Base-by-base conservation (phyloP, 2,888 invertebrate species). In the Gasteruption jaculator region DNA sequence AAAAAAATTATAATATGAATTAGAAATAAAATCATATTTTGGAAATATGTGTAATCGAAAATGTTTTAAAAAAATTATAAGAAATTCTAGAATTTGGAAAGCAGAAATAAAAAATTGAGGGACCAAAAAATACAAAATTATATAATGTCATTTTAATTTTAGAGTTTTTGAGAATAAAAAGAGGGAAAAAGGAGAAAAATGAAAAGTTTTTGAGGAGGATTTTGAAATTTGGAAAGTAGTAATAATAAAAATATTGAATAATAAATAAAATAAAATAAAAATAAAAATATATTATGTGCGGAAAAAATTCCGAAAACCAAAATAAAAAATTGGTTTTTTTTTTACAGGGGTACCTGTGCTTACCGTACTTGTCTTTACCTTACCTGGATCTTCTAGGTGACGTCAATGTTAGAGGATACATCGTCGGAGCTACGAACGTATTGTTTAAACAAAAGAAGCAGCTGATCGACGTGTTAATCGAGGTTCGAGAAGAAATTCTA, bases 401-500 rank as follows among this genome's bases (percentile, higher is more conserved):
- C 70, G 79, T 86, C 3, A 88, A 89, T 55, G 91, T 95, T 5
- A 75, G 85, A 47, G 88, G 87, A 19, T 89, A 88, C 71, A 77
- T 94, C 30, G 88, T 95, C 43, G 97, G 99, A 25, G 96, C 96
- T n/a, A 96, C 96, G 11, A 99, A 99, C 75, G 87, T 94, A n/a
- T 75, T 99, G 24, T 99, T 97, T 68, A 91, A 92, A 67, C 96
- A 96, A 69, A 94, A 94, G 63, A 81, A 87, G 47, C 89, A 94
- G 60, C 73, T 95, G 35, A 87, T 91, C 48, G 97, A 99, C 72
- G 91, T 93, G 12, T 73, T 96, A 39, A 83, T 99, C 2, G 94
- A 94, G 74, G 82, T 83, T 60, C 67, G 52, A 38, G 22, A 22
- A 15, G 10, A 25, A 15, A 21, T 24, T 24, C 33, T 29, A 8